These are phyloP conservation scores for Euglossa dilemma DNA, from an alignment of 1,140 invertebrate species.

Conservation along the genomic window DNA sequence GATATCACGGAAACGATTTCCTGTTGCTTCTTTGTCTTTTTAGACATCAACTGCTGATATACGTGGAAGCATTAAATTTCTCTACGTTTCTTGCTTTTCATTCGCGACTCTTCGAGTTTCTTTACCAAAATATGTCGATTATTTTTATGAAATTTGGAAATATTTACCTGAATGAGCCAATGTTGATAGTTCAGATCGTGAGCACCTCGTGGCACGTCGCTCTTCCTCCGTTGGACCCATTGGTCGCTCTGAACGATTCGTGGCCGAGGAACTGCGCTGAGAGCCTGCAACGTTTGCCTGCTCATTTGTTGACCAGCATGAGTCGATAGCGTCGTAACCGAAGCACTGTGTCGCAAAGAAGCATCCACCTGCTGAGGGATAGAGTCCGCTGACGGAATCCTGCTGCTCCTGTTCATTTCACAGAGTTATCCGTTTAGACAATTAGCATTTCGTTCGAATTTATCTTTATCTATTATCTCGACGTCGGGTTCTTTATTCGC, in stretches of 20 bases:
- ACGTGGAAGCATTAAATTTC: no score
- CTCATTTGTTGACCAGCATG: constrained; percentile 86
- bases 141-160: background rate
- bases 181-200: constrained; percentile 91
- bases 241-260: constrained; percentile 87
- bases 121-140: background rate
- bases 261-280: constrained; percentile 90
- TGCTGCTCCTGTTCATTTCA: constrained; percentile 82
- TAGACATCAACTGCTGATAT: no score
- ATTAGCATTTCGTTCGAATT: background rate
- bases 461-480: background rate
- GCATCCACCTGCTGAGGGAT: constrained; percentile 80
- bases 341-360: constrained; percentile 82
- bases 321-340: constrained; percentile 72
- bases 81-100: no score
- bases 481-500: background rate
- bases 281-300: constrained; percentile 88
- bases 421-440: background rate
- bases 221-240: constrained; percentile 88
- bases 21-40: no score
- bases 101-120: no score
- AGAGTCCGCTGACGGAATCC: constrained; percentile 85
- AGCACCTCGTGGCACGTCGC: constrained; percentile 82
- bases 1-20: no score
- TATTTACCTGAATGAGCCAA: constrained; percentile 90